These are phyloP conservation scores for Trichopoda pennipes DNA, from an alignment of 2,888 invertebrate species.

Conservation along the genomic window DNA sequence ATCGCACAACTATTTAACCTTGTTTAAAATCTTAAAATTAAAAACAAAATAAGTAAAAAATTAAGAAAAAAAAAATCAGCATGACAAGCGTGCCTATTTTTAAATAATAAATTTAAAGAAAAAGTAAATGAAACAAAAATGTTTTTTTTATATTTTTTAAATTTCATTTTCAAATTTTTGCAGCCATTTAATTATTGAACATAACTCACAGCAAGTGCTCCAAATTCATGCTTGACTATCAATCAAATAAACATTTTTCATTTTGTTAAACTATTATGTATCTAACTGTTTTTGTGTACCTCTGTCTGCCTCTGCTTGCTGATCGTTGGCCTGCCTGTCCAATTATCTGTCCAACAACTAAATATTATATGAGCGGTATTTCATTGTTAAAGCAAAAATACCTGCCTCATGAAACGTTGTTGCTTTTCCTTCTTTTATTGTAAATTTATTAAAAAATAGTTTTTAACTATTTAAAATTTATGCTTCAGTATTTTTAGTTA, in stretches of 20 bases:
- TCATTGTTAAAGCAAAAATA: constrained; percentile 23
- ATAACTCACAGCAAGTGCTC: constrained; percentile 60
- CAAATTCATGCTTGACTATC: constrained; percentile 61
- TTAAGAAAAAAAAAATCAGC: too few relatives aligned
- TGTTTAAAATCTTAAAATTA: constrained; percentile 19
- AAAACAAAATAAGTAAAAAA: constrained; percentile 2
- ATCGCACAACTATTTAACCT: constrained; percentile 44
- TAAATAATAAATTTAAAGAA: constrained; percentile 7
- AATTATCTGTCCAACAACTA: constrained; percentile 44
- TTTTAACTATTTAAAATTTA: constrained; percentile 19
- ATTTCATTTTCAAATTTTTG: neutral
- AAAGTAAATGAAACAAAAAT: neutral
- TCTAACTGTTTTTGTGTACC: neutral
- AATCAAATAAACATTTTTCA: constrained; percentile 59
- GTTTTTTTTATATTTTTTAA: constrained; percentile 18
- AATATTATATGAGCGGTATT: constrained; percentile 30
- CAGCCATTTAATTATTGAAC: constrained; percentile 34
- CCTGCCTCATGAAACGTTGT: constrained; percentile 3
- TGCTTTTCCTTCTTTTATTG: neutral
- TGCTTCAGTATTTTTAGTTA: neutral
- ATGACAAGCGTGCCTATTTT: neutral
- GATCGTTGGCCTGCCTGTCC: constrained; percentile 38
- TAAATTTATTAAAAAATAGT: constrained; percentile 11
- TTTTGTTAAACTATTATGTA: constrained; percentile 36
- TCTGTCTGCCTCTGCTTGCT: neutral